Evolutionary conservation across 2,113 vertebrate species (phyloP), one percentile per base, ranked within the genome.

Genomic region (Acrocephalus arundinaceus): DNA sequence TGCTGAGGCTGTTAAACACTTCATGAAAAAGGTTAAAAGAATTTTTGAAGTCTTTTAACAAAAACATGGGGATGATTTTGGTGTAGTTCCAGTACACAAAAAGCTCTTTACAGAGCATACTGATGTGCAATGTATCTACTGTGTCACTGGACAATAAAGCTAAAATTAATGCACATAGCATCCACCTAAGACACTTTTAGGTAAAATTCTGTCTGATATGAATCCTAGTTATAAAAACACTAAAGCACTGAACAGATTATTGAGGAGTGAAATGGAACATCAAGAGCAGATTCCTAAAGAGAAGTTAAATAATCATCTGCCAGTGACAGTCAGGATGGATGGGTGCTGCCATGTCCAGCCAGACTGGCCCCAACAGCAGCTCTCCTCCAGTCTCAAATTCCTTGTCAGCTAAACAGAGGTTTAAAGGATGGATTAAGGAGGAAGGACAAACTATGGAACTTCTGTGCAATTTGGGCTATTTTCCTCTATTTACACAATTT

Each of bases 341-440:
- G 31, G 13, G 8, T 37, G 8, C 18, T 87, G 13, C 30, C 17
- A 15, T 8, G 30, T 37, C 45, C 51, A 63, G 27, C 39, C 62
- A 59, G 16, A 17, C 24, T 24, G n/a, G 16, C 15, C 67, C 35
- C 0, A 0, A 51, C 5, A 39, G 28, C 48, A 73, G 7, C 2
- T 5, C n/a, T 58, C 21, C 28, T 85, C 13, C 31, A 1, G 4
- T 41, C 19, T 54, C 57, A 43, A 46, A 67, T 15, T 61, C 15
- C 37, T 67, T 4, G 0, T 8, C 3, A 4, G 9, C 9, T 37
- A 58, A 66, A 62, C 7, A 78, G 21, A 20, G 58, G 10, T 28
- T 62, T 58, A 74, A 70, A 25, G 7, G 11, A 24, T 9, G 72
- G 33, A 41, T 49, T 18, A 49, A 28, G 15, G 11, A 59, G 27